These are phyloP conservation scores for Drosophila persimilis DNA, from an alignment of 1,140 invertebrate species.

Conservation along the genomic window DNA sequence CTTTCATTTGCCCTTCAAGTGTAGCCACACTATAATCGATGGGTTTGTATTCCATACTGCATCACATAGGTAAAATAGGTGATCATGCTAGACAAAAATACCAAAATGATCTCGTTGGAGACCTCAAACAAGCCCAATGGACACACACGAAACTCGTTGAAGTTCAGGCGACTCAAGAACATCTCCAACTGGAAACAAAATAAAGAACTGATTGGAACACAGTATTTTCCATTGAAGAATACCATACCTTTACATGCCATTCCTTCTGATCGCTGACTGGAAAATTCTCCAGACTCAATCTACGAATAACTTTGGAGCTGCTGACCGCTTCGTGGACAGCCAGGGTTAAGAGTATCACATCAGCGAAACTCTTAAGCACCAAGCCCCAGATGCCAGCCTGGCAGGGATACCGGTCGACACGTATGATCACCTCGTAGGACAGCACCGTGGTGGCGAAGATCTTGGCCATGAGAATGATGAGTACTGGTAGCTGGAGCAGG, in stretches of 20 bases:
- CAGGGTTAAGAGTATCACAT: slow-evolving; percentile 60
- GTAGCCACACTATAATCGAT: slow-evolving; percentile 19
- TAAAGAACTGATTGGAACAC: neutral
- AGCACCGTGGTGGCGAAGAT: slow-evolving; percentile 49
- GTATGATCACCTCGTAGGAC: slow-evolving; percentile 49
- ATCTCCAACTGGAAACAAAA: slow-evolving; percentile 53
- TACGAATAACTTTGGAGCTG: slow-evolving; percentile 41
- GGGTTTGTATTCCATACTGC: slow-evolving; percentile 52
- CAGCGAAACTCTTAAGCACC: slow-evolving; percentile 46
- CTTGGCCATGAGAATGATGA: slow-evolving; percentile 26
- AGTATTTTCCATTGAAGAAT: neutral
- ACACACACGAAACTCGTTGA: slow-evolving; percentile 55
- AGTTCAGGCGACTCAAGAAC: slow-evolving; percentile 56
- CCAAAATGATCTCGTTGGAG: slow-evolving; percentile 62
- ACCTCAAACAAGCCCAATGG: slow-evolving; percentile 64
- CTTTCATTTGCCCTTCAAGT: too few relatives aligned
- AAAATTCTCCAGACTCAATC: slow-evolving; percentile 58
- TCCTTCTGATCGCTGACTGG: slow-evolving; percentile 46
- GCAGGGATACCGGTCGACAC: neutral
- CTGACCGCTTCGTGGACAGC: slow-evolving; percentile 53
- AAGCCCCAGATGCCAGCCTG: slow-evolving; percentile 43
- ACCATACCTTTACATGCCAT: slow-evolving; percentile 52
- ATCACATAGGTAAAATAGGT: slow-evolving; percentile 66
- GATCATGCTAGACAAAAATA: slow-evolving; percentile 59
- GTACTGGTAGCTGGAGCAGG: slow-evolving; percentile 52